Base-by-base conservation (phyloP, 2,888 invertebrate genomes). In the Cosmorhoe ocellata region DNA sequence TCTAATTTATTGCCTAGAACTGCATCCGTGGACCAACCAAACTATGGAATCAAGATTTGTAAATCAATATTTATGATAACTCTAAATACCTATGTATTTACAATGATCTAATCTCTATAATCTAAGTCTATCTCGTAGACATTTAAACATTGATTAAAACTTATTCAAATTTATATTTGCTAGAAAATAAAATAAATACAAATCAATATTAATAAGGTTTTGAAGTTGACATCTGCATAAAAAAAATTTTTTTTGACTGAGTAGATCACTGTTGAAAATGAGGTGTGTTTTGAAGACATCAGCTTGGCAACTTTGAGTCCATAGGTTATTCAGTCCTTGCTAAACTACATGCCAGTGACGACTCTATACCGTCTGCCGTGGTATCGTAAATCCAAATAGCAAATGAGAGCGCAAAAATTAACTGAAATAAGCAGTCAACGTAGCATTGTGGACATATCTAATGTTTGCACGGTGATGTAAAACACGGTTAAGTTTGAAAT, bases 331-430 rank as follows among this genome's bases (percentile, higher is more conserved):
- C n/a, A 26, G 31, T 37, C 41, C 9, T 36, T 26, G 31, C 8
- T 75, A 74, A 63, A 76, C 78, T 82, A 81, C 86, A 86, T 78
- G 81, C 81, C 79, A 82, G 82, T 88, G 89, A 89, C 88, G 87
- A 84, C 88, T 89, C 82, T 79, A 89, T 89, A 79, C 81, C 66
- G 69, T 59, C 68, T 63, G 64, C 66, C 66, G 64, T 53, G 63
- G 68, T 68, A 69, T 71, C 69, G 79, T 79, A 81, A 79, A 80
- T 82, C 69, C 68, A 72, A 64, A 65, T 62, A 64, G 66, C 71
- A 71, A 75, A 75, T 72, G 74, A 74, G 71, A 67, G 64, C 53
- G 61, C 57, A 58, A 66, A 67, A 74, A 71, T 69, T 68, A 64
- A 54, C 32, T 44, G 54, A 54, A 55, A 50, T 34, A 32, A 41